Base-by-base conservation (phyloP, 2,113 vertebrate species). In the Limanda limanda region DNA sequence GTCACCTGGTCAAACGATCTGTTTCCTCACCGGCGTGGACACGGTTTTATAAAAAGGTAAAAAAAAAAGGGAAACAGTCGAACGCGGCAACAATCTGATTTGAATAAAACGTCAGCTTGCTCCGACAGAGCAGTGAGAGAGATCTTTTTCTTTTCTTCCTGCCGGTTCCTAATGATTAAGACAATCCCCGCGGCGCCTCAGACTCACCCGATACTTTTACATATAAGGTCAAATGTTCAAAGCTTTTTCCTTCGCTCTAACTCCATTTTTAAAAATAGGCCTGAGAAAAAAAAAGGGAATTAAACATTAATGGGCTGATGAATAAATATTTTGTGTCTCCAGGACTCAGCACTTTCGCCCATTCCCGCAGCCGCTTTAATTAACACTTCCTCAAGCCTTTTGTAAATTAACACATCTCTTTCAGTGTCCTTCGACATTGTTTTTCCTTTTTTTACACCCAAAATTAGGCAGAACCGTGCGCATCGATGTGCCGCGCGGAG, bases 281-380 rank as follows among this genome's bases (percentile, higher is more conserved):
- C 6, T 20, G 37, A 21, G 27, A 7, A 6, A 52, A 5, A 5
- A 21, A 75, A 74, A 68, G 66, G 79, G 82, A 88, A 93, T 93
- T 90, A 93, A 94, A 93, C 83, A 88, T 92, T 93, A 93, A 93
- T 92, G 80, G 88, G 89, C 82, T 89, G 87, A 92, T 92, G 91
- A 93, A 93, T 93, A 93, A 94, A 94, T 93, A 93, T 93, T 92
- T 90, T 91, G 87, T 91, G 89, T 91, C 91, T 90, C 84, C 82
- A 85, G 87, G 88, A 92, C 92, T 92, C 91, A 92, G 90, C 91
- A 91, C 86, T 93, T 93, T 92, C 81, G 88, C 59, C 79, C 69
- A 61, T 71, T 86, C 87, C 86, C 74, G 61, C 83, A 90, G 88
- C 85, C 77, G 82, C 81, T 86, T 93, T 94, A 93, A 94, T 94